Evolutionary conservation across 2,888 invertebrate species (phyloP).

Genomic region (Brachyptera putata): DNA sequence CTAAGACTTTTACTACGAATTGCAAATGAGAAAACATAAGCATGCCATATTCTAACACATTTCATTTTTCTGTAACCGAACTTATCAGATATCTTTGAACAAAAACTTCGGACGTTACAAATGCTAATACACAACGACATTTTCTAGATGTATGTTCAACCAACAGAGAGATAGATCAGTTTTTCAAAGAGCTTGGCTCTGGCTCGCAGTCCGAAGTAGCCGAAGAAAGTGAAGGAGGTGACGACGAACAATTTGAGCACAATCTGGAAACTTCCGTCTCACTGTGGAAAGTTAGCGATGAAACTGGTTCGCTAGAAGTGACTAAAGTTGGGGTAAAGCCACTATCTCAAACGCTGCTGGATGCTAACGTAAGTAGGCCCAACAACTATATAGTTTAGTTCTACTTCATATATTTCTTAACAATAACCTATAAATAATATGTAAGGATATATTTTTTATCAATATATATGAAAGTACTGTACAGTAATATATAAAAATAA

Average conservation of each 20-base stretch:
- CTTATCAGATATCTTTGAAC: no score
- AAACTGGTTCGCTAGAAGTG: constrained; percentile 59
- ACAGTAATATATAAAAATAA: neutral
- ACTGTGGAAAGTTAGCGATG: constrained; percentile 68
- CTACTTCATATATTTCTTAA: no score
- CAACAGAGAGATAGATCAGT: no score
- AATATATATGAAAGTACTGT: neutral
- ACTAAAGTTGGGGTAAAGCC: constrained; percentile 68
- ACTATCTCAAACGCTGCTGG: constrained; percentile 63
- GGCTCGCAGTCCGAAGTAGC: constrained; percentile 64
- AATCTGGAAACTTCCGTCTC: constrained; percentile 60
- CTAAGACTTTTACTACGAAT: no score
- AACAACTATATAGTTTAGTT: no score
- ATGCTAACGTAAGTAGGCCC: constrained; percentile 55
- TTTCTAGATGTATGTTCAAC: no score
- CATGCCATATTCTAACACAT: no score
- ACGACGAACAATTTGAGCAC: constrained; percentile 69
- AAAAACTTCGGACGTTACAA: no score
- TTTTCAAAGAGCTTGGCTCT: constrained; percentile 77
- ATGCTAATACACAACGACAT: no score
- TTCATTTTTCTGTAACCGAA: no score
- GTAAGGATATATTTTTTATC: neutral
- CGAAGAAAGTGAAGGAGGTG: constrained; percentile 67
- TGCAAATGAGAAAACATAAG: no score
- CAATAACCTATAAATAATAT: neutral